These are phyloP conservation scores for Datnioides undecimradiatus DNA, from an alignment of 2,113 vertebrate species.

Conservation along the genomic window DNA sequence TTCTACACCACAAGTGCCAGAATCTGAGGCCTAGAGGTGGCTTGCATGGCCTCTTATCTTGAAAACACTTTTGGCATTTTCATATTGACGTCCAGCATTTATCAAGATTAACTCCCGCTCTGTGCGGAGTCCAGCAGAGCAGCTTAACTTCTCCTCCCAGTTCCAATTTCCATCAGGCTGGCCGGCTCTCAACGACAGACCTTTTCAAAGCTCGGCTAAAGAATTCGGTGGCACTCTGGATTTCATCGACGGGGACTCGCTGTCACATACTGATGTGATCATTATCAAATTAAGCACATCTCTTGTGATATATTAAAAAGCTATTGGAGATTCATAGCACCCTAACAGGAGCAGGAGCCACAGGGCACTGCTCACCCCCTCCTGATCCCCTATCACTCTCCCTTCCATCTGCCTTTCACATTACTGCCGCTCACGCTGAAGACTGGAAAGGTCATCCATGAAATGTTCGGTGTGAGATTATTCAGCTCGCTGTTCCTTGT, in stretches of 20 bases:
- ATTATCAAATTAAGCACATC: constrained; percentile 74
- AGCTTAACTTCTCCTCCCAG: constrained; percentile 50
- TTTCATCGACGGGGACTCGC: constrained; percentile 21
- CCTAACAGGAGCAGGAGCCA: constrained; percentile 38
- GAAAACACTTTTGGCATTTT: constrained; percentile 66
- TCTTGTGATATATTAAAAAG: constrained; percentile 73
- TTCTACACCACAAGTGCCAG: constrained; percentile 19
- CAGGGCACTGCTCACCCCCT: constrained; percentile 45
- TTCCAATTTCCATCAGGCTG: constrained; percentile 53
- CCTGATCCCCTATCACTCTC: constrained; percentile 69
- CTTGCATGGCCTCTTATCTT: constrained; percentile 51
- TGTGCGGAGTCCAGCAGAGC: constrained; percentile 47
- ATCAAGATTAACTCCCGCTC: constrained; percentile 64
- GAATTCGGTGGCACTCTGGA: not conserved
- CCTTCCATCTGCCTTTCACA: constrained; percentile 72
- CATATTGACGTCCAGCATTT: constrained; percentile 63
- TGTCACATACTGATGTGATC: constrained; percentile 64
- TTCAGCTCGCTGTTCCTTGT: constrained; percentile 69
- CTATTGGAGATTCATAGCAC: constrained; percentile 58
- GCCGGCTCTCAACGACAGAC: constrained; percentile 27
- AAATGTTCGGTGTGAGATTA: constrained; percentile 75
- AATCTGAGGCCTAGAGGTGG: constrained; percentile 15
- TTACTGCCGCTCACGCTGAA: constrained; percentile 63
- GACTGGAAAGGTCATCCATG: constrained; percentile 80
- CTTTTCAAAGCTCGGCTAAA: constrained; percentile 35